phyloP scores from a whole-genome alignment of 2,797 vertebrate genomes.

The Podarcis siculus region DNA sequence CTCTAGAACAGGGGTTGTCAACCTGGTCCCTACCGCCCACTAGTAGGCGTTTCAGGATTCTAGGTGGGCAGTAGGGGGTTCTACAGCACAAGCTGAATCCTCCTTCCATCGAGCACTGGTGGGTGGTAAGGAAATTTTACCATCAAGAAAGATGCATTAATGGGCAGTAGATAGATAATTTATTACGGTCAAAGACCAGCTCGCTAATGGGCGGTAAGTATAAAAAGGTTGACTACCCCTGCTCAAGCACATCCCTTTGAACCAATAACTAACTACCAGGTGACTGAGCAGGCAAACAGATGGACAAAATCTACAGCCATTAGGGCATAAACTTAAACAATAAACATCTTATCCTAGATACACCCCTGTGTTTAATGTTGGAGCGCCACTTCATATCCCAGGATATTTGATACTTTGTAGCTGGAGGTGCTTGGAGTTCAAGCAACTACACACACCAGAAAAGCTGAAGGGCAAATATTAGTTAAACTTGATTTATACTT shows the following conservation, averaged over 20 bases:
- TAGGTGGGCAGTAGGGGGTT: too few relatives aligned
- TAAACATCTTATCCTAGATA: background rate
- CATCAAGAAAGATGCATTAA: too few relatives aligned
- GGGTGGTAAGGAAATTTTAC: too few relatives aligned
- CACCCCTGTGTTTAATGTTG: background rate
- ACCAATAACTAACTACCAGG: background rate
- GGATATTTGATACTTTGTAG: background rate
- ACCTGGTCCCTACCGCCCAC: too few relatives aligned
- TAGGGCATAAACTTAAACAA: background rate
- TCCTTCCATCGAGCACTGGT: too few relatives aligned
- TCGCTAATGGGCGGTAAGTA: too few relatives aligned
- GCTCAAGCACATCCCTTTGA: background rate
- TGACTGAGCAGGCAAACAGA: background rate
- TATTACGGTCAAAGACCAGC: too few relatives aligned
- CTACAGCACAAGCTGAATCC: too few relatives aligned
- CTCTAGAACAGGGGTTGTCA: too few relatives aligned
- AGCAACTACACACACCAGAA: background rate
- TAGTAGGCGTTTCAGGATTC: too few relatives aligned
- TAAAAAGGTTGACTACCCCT: too few relatives aligned
- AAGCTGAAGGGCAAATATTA: background rate
- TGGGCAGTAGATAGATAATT: too few relatives aligned
- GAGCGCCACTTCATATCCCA: background rate
- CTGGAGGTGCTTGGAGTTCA: background rate
- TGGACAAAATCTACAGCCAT: background rate
- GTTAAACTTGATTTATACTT: background rate